phyloP scores from a whole-genome alignment of 2,888 invertebrate genomes.

The Hoplodrina ambigua region DNA sequence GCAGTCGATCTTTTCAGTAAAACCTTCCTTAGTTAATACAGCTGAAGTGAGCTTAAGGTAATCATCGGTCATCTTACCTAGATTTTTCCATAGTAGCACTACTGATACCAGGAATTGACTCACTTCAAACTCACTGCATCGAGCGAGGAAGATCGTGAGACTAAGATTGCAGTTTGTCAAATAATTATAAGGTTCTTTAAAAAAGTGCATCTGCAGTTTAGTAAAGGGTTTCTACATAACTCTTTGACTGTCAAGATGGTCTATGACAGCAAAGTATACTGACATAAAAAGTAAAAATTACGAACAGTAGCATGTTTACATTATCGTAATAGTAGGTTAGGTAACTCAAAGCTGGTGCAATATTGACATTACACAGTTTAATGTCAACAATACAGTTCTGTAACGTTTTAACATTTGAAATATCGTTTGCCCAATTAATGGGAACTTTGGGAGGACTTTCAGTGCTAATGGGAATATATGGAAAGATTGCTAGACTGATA shows the following conservation, averaged over 20 bases:
- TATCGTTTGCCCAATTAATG: slow-evolving; percentile 50
- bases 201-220: too few relatives aligned
- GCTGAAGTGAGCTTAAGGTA: too few relatives aligned
- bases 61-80: too few relatives aligned
- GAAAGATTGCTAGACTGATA: slow-evolving; percentile 10
- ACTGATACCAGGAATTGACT: too few relatives aligned
- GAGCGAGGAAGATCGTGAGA: too few relatives aligned
- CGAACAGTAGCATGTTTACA: slow-evolving; percentile 23
- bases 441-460: slow-evolving; percentile 21
- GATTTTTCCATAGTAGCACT: too few relatives aligned
- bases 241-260: neutral
- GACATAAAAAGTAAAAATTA: slow-evolving; percentile 11
- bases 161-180: too few relatives aligned
- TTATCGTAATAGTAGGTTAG: slow-evolving; percentile 37
- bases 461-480: slow-evolving; percentile 30
- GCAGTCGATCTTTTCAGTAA: too few relatives aligned
- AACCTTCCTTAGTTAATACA: too few relatives aligned
- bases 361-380: slow-evolving; percentile 46
- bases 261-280: neutral
- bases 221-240: too few relatives aligned
- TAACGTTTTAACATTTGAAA: slow-evolving; percentile 48
- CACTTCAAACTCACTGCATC: too few relatives aligned
- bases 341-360: slow-evolving; percentile 45
- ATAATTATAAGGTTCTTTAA: too few relatives aligned
- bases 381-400: slow-evolving; percentile 51